A percentile compares a stretch with the other conserved stretches of the same genome.
Evolutionary conservation across 2,113 vertebrate genomes (phyloP).

Genomic region (Donacobius atricapilla): DNA sequence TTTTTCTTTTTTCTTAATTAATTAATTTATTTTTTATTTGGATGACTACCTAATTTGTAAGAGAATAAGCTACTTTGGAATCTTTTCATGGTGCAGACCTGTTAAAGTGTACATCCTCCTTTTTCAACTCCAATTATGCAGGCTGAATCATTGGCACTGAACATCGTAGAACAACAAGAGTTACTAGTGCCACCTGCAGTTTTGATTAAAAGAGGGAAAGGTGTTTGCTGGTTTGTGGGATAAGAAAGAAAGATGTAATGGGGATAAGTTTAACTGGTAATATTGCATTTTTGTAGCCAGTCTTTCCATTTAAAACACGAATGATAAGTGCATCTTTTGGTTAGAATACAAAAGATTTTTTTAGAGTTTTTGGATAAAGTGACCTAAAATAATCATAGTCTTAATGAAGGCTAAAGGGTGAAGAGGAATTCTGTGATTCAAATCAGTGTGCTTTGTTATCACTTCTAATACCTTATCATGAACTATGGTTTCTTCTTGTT

Average conservation of each 20-base stretch:
- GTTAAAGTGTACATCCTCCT: not conserved
- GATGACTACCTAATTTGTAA: not conserved
- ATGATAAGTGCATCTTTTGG: not conserved
- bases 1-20: too few species aligned
- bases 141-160: not conserved
- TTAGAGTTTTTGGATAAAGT: not conserved
- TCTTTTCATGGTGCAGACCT: not conserved
- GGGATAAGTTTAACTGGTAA: not conserved
- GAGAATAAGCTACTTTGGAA: not conserved
- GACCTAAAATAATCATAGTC: not conserved
- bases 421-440: not conserved
- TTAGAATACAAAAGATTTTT: not conserved
- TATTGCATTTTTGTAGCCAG: not conserved
- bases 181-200: slow-evolving; percentile 3
- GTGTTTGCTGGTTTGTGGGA: not conserved
- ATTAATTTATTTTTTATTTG: fast-evolving
- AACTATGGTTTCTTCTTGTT: not conserved
- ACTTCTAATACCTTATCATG: not conserved
- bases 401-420: not conserved
- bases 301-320: not conserved
- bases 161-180: not conserved
- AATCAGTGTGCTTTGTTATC: not conserved
- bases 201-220: not conserved
- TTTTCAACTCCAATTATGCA: not conserved
- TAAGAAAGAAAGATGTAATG: not conserved